These are phyloP conservation scores for Mythimna loreyi DNA, from an alignment of 2,888 invertebrate species.

Conservation along the genomic window DNA sequence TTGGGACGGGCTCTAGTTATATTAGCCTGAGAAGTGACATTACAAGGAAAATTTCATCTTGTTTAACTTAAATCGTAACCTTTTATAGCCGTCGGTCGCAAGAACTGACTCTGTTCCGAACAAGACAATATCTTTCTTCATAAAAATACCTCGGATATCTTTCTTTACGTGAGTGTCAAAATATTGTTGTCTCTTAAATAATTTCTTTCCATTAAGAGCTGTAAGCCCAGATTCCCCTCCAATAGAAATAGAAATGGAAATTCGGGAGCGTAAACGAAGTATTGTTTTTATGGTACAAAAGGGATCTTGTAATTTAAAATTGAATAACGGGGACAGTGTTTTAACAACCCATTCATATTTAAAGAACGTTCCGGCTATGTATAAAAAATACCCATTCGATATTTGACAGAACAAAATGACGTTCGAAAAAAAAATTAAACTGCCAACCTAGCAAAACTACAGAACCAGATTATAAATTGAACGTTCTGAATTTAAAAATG, in stretches of 20 bases:
- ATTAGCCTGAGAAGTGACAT: slow-evolving; percentile 77
- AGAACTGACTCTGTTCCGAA: slow-evolving; percentile 65
- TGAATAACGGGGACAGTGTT: not conserved
- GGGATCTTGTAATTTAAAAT: slow-evolving; percentile 46
- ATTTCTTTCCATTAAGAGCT: slow-evolving; percentile 45
- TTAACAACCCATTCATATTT: not conserved
- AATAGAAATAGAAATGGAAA: slow-evolving; percentile 61
- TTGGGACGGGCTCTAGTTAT: slow-evolving; percentile 66
- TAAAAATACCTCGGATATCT: slow-evolving; percentile 38
- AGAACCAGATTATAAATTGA: slow-evolving; percentile 17
- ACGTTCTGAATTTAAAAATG: slow-evolving; percentile 23
- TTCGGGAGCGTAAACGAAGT: slow-evolving; percentile 58
- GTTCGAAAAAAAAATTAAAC: not conserved
- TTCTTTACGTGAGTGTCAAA: slow-evolving; percentile 25
- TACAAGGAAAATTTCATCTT: slow-evolving; percentile 79
- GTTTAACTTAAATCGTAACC: slow-evolving; percentile 79
- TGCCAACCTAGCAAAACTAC: not conserved
- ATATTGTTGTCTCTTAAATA: slow-evolving; percentile 31
- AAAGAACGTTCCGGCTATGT: not conserved
- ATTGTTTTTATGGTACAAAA: slow-evolving; percentile 58
- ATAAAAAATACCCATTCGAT: not conserved
- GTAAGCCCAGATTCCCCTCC: slow-evolving; percentile 50
- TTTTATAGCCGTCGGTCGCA: slow-evolving; percentile 74
- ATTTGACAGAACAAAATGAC: not conserved
- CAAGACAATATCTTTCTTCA: slow-evolving; percentile 48